Conservation (phyloP, 2,888 invertebrate species). For the Temnothorax rugatulus region DNA sequence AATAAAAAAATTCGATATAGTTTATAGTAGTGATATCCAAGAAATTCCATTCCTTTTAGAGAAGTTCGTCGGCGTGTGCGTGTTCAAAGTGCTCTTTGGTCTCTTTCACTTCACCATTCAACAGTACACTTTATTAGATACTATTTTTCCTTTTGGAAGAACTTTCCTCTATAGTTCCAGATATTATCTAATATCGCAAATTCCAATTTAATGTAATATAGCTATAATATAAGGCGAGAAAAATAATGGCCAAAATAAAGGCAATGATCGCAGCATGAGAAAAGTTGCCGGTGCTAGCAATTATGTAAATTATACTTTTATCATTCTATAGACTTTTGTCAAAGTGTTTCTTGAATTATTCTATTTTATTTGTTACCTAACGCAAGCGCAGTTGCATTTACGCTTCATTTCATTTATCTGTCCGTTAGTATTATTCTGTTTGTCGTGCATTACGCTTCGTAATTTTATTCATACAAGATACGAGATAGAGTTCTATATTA, state of each 20-base stretch:
- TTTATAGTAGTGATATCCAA: slow-evolving; percentile 52
- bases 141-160: not conserved
- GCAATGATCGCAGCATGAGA: not conserved
- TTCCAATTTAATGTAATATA: slow-evolving; percentile 9
- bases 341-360: not conserved
- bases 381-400: slow-evolving; percentile 24
- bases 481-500: not conserved
- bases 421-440: not conserved
- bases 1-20: slow-evolving; percentile 3
- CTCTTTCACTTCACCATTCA: not conserved
- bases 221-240: not conserved
- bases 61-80: not conserved
- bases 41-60: slow-evolving; percentile 38
- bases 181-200: slow-evolving; percentile 24
- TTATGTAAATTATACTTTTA: slow-evolving; percentile 38
- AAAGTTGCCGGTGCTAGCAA: not conserved
- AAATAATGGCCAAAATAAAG: not conserved
- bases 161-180: not conserved
- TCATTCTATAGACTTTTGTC: slow-evolving; percentile 1
- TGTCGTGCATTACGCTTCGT: not conserved
- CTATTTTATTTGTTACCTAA: not conserved
- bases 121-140: not conserved
- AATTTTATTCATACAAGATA: not conserved
- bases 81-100: not conserved
- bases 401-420: not conserved